Base-by-base conservation (phyloP, 2,797 vertebrate genomes). In the Knipowitschia caucasica region DNA sequence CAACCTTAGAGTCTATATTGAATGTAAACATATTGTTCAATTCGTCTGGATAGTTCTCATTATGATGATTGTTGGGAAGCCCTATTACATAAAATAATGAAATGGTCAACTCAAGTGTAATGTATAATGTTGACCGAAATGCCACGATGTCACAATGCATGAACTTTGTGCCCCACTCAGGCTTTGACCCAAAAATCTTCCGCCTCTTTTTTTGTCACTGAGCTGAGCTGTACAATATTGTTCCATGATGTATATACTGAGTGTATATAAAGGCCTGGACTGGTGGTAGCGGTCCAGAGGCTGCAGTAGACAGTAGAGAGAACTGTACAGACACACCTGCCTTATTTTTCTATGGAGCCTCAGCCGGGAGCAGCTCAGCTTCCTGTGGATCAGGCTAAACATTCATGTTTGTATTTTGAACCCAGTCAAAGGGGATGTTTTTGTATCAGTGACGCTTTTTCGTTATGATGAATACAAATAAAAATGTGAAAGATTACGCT, bases 361-460 rank as follows among this genome's bases (percentile, higher is more conserved):
- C 60, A 51, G 61, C 64, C 42, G 2, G 52, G 52, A 70, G 68
- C 77, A 78, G 67, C 70, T 62, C 67, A 59, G 64, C 68, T 57
- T 78, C 60, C 67, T 82, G 71, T 77, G 73, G 72, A 78, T 81
- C 72, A 62, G 69, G 67, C 64, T 68, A 64, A 61, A 79, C 70
- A 47, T 63, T 75, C 60, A 83, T 18, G 72, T 77, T 73, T 82
- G 80, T 85, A 75, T 85, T 80, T 84, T 74, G 82, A 75, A 71
- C 76, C 58, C 25, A 66, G 67, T 78, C 66, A 62, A 77, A 73
- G 54, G 62, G 68, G 49, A 51, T 81, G 79, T 84, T 64, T 73
- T 89, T 91, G 75, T 89, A 89, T 89, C 71, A 35, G 66, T 83
- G 74, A 88, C 88, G 78, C 71, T 73, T 76, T 89, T 89, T 88